Evolutionary conservation across 2,797 vertebrate genomes (phyloP), one percentile per base, ranked within the genome.

Genomic region (Chromis chromis): DNA sequence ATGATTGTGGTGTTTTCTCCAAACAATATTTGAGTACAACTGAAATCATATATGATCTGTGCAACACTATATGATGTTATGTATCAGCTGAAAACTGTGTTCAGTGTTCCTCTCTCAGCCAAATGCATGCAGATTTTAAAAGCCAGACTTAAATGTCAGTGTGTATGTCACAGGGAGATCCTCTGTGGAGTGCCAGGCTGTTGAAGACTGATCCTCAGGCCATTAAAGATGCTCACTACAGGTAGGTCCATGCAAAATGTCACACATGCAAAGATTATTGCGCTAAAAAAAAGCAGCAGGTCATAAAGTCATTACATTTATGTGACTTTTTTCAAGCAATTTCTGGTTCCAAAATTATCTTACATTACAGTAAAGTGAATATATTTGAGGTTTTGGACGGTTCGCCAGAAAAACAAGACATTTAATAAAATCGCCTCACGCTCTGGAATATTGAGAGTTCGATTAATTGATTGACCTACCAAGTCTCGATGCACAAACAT

Each of bases 161-260:
- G 7, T 62, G 33, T 71, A 57, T 74, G 2, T 76, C 24, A 49
- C 13, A 96, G 95, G 95, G 93, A 24, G 96, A 96, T 83, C 94
- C 95, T 28, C 64, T 96, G 39, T 96, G 96, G 96, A 96, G 95
- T 60, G 91, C 96, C 56, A 94, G 94, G 73, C 76, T 96, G 67
- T 67, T 96, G 63, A 87, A 94, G 8, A 95, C 94, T 17, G 81
- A 95, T 49, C 95, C 96, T 9, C 84, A 94, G 69, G 92, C 94
- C 59, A 86, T 96, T 39, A 92, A 85, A 84, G 92, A 95, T 44
- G 93, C 79, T 17, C 96, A 96, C 84, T 81, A 91, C 83, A 94
- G 92, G 96, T 95, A 74, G 9, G 75, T 56, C 17, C 8, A 68
- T 33, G 19, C 16, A 21, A 25, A 33, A 22, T 16, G 6, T 8